Conservation (phyloP, 2,888 invertebrate species). For the Nephrotoma appendiculata region DNA sequence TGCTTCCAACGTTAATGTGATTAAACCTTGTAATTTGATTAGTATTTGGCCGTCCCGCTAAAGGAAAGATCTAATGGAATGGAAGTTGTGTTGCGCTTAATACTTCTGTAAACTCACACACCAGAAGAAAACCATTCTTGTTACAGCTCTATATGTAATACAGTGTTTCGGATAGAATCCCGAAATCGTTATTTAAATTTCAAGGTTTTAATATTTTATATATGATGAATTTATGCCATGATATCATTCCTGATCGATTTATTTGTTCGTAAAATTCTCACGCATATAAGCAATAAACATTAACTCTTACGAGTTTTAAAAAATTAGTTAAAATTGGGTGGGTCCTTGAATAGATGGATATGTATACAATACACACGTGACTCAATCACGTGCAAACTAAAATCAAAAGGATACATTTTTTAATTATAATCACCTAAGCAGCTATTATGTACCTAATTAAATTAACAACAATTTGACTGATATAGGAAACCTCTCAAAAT, state of each 20-base stretch:
- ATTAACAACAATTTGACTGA: background rate
- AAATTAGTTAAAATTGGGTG: background rate
- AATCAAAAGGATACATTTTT: background rate
- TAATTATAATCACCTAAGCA: background rate
- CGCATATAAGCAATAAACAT: background rate
- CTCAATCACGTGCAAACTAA: background rate
- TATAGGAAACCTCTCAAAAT: background rate
- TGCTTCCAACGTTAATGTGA: too few relatives aligned
- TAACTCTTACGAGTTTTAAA: background rate
- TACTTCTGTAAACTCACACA: too few relatives aligned
- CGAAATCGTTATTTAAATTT: background rate
- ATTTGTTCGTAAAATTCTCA: background rate
- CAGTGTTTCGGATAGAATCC: too few relatives aligned
- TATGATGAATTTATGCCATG: background rate
- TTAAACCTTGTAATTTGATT: too few relatives aligned
- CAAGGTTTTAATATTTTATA: background rate
- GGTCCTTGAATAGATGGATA: background rate
- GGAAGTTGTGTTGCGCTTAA: too few relatives aligned
- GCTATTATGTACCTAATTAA: background rate
- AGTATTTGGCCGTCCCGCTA: too few relatives aligned
- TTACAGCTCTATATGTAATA: too few relatives aligned
- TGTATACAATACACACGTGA: background rate
- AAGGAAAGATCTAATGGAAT: too few relatives aligned
- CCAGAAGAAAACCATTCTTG: too few relatives aligned
- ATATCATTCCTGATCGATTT: background rate